Base-by-base conservation (phyloP, 1,140 invertebrate genomes). In the Harpegnathos saltator region DNA sequence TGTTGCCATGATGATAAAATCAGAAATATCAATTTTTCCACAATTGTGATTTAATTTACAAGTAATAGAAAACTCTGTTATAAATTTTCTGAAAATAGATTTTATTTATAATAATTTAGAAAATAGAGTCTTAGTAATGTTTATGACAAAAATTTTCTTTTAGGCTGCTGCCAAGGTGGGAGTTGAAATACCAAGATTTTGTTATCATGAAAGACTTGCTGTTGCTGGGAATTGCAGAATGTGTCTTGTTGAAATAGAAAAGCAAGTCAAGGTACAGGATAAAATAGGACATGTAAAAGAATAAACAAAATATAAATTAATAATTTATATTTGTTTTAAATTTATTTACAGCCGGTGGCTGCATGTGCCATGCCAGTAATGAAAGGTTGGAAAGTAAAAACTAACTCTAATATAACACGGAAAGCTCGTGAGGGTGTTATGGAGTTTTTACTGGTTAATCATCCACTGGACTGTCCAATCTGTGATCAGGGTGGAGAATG, bases 401-500 rank as follows among this genome's bases (percentile, higher is more conserved):
- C 99, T 22, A 98, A 99, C 92, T 99, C 99, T 0, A 98, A 99
- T 86, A 95, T 99, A 92, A 99, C 99, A 0, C 96, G 96, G 63
- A 98, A 98, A 94, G 99, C 99, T 11, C 96, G 99, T 71, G 98
- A 98, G 95, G 99, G 99, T 89, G 99, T 99, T 3, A 99, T 99
- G 99, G 99, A 99, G 94, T 99, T 99, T 93, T 95, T 99, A 44
- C 95, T 99, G 14, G 98, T 99, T 33, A 99, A 99, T 93, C 99
- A 99, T 95, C 99, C 99, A 0, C 94, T 99, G 22, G 99, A 99
- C 95, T 99, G 99, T 94, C 99, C 99, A 11, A 99, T 99, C 94
- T 99, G 99, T 95, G 99, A 99, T 95, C 99, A 99, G 94, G 99
- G 99, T 77, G 99, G 99, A n/a, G 99, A 99, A 95, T 99, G 99